Conservation (phyloP, 2,888 invertebrate species). For the Brachylomia viminalis region DNA sequence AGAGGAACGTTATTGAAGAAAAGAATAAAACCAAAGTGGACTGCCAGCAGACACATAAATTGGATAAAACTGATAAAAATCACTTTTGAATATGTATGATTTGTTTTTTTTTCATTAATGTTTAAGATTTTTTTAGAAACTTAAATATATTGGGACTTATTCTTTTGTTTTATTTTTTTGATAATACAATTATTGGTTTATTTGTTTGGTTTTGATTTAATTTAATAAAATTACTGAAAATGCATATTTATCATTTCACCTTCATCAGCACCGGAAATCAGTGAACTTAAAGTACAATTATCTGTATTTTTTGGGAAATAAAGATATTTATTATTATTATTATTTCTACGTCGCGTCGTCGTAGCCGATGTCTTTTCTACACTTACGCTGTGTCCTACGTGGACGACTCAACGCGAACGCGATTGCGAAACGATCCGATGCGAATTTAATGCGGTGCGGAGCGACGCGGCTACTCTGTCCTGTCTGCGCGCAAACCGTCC, state of each 20-base stretch:
- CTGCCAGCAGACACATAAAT: slow-evolving; percentile 79
- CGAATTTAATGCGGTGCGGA: too few relatives aligned
- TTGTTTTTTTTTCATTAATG: not conserved
- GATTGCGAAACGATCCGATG: too few relatives aligned
- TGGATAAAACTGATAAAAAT: slow-evolving; percentile 79
- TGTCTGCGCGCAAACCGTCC: too few relatives aligned
- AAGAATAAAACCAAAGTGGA: slow-evolving; percentile 78
- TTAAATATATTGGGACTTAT: slow-evolving; percentile 1
- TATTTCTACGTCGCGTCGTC: too few relatives aligned
- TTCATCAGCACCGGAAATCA: not conserved
- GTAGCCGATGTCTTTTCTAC: too few relatives aligned
- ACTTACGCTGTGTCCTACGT: too few relatives aligned
- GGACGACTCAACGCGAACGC: too few relatives aligned
- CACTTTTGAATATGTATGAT: slow-evolving; percentile 68
- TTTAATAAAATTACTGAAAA: slow-evolving; percentile 19
- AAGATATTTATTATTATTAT: too few relatives aligned
- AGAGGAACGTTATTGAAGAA: slow-evolving; percentile 75
- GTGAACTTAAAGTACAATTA: too few relatives aligned
- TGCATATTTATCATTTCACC: not conserved
- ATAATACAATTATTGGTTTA: not conserved
- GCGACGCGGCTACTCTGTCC: too few relatives aligned
- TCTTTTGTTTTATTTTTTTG: not conserved
- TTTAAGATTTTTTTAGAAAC: not conserved
- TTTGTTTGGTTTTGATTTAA: not conserved
- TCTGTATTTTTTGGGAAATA: too few relatives aligned